Conservation (phyloP, 2,888 invertebrate species). For the Epistrophe eligans region DNA sequence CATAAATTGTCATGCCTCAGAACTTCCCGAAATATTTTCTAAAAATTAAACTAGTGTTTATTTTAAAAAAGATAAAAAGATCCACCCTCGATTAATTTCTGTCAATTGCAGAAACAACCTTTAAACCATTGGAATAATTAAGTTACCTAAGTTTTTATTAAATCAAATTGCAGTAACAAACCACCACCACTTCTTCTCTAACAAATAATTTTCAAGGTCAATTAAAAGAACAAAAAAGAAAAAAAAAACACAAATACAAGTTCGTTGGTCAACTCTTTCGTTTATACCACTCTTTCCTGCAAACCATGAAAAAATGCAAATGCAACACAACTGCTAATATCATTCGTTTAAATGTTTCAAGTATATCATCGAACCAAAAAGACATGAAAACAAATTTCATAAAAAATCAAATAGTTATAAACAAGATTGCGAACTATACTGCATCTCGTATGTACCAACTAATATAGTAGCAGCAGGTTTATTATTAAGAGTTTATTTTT, state of each 20-base stretch:
- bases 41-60: background rate
- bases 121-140: background rate
- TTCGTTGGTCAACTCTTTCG: constrained; percentile 51
- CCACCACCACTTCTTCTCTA: constrained; percentile 4
- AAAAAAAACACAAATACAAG: constrained; percentile 26
- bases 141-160: background rate
- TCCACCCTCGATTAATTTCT: background rate
- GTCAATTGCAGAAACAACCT: background rate
- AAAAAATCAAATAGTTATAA: constrained; percentile 21
- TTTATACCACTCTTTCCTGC: background rate
- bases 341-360: constrained; percentile 30
- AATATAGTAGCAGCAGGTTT: constrained; percentile 46
- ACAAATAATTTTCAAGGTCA: constrained; percentile 16
- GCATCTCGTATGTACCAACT: constrained; percentile 20
- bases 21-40: background rate
- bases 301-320: constrained; percentile 52
- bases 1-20: too few relatives aligned
- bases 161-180: background rate
- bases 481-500: constrained; percentile 28
- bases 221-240: background rate
- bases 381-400: background rate
- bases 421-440: constrained; percentile 48
- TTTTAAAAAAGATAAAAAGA: background rate
- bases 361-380: constrained; percentile 34
- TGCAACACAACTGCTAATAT: constrained; percentile 56